Evolutionary conservation across 1,140 invertebrate species (phyloP).

Genomic region (Aphelenchoides besseyi): DNA sequence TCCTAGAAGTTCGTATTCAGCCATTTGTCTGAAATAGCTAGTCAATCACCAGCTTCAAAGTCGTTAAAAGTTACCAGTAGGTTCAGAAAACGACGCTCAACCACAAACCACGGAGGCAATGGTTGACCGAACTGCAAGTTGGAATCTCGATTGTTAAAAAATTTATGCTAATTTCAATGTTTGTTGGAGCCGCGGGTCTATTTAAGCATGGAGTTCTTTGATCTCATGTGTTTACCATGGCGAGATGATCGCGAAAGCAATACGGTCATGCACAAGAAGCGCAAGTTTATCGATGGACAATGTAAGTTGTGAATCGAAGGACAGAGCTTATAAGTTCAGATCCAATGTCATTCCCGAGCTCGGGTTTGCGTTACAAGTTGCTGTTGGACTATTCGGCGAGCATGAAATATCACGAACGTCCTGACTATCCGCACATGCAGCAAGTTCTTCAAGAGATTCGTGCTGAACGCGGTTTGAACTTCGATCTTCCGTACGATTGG

Average conservation of each 20-base stretch:
- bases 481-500: conserved; percentile 8
- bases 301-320: conserved; percentile 13
- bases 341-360: neutral
- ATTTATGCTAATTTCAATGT: too few species aligned
- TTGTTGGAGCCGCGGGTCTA: neutral
- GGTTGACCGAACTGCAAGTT: too few species aligned
- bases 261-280: neutral
- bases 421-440: conserved; percentile 4
- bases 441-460: neutral
- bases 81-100: too few species aligned
- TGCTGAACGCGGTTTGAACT: neutral
- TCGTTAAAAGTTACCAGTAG: too few species aligned
- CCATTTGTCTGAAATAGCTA: too few species aligned
- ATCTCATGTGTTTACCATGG: neutral
- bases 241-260: neutral
- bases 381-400: neutral
- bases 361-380: neutral
- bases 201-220: neutral
- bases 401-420: neutral
- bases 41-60: too few species aligned
- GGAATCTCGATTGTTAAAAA: too few species aligned
- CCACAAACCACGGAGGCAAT: too few species aligned
- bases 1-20: too few species aligned
- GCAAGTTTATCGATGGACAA: neutral
- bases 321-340: neutral